These are phyloP conservation scores for Tinea trinotella DNA, from an alignment of 2,888 invertebrate species.

Conservation along the genomic window DNA sequence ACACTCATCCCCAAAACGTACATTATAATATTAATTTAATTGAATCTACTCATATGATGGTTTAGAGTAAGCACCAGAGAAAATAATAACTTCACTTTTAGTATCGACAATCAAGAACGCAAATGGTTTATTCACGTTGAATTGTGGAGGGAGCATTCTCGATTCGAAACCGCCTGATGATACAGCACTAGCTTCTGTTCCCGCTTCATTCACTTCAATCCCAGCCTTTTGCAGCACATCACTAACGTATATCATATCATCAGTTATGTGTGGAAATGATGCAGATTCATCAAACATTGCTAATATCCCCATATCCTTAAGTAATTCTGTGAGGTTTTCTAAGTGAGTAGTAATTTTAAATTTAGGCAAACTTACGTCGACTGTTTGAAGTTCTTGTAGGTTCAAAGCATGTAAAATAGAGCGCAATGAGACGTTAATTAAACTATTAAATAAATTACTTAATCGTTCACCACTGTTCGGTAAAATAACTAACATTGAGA, in stretches of 20 bases:
- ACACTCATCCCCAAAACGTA: too few species aligned
- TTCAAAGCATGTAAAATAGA: slow-evolving; percentile 56
- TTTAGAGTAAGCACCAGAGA: slow-evolving; percentile 53
- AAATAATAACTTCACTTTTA: slow-evolving; percentile 37
- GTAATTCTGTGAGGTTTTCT: slow-evolving; percentile 53
- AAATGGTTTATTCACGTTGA: slow-evolving; percentile 48
- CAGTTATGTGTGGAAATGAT: slow-evolving; percentile 40
- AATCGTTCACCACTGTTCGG: slow-evolving; percentile 61
- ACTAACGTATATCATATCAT: slow-evolving; percentile 36
- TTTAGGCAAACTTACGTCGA: slow-evolving; percentile 71
- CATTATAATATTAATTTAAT: too few species aligned
- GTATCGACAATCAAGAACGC: slow-evolving; percentile 56
- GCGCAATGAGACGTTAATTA: slow-evolving; percentile 55
- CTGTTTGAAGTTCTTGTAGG: slow-evolving; percentile 42
- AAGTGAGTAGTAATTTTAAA: slow-evolving; percentile 69
- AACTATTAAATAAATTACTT: slow-evolving; percentile 52
- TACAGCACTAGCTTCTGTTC: slow-evolving; percentile 40
- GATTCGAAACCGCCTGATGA: slow-evolving; percentile 32
- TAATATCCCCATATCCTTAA: slow-evolving; percentile 50
- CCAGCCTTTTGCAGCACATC: slow-evolving; percentile 54
- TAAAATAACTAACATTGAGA: slow-evolving; percentile 76
- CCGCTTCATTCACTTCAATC: slow-evolving; percentile 53
- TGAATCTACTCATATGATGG: too few species aligned
- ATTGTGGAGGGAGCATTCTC: slow-evolving; percentile 32
- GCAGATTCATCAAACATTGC: slow-evolving; percentile 43